Conservation (phyloP, 2,888 invertebrate species). For the Zaprionus obscuricornis region DNA sequence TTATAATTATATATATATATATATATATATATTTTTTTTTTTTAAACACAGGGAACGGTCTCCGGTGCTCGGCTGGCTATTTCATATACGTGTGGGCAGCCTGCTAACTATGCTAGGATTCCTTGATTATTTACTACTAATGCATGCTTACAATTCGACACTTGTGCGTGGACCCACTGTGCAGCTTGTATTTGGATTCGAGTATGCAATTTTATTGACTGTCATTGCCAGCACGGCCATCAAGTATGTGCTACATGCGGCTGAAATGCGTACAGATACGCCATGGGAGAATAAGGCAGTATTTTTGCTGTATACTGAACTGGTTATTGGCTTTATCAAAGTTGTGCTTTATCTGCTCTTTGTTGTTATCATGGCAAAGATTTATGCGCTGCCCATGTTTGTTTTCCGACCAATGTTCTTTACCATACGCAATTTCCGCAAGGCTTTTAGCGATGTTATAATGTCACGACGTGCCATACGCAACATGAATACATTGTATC, state of each 20-base stretch:
- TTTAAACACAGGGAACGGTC: constrained; percentile 96
- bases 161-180: constrained; percentile 97
- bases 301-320: constrained; percentile 97
- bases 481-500: constrained; percentile 99
- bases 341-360: constrained; percentile 95
- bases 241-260: constrained; percentile 94
- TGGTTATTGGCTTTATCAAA: constrained; percentile 94
- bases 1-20: too few species aligned
- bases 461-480: constrained; percentile 97
- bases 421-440: constrained; percentile 98
- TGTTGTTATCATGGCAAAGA: constrained; percentile 97
- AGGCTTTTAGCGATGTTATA: constrained; percentile 98
- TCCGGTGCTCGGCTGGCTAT: constrained; percentile 97
- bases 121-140: constrained; percentile 94
- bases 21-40: not conserved
- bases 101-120: constrained; percentile 91
- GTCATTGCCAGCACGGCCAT: constrained; percentile 96
- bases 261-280: constrained; percentile 92
- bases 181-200: constrained; percentile 99
- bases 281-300: constrained; percentile 99
- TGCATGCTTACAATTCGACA: constrained; percentile 97
- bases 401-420: constrained; percentile 99
- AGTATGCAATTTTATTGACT: constrained; percentile 98
- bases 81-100: constrained; percentile 95
- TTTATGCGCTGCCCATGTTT: constrained; percentile 98